Conservation (phyloP, 2,797 vertebrate species). For the Gymnoscopelus microlampas region DNA sequence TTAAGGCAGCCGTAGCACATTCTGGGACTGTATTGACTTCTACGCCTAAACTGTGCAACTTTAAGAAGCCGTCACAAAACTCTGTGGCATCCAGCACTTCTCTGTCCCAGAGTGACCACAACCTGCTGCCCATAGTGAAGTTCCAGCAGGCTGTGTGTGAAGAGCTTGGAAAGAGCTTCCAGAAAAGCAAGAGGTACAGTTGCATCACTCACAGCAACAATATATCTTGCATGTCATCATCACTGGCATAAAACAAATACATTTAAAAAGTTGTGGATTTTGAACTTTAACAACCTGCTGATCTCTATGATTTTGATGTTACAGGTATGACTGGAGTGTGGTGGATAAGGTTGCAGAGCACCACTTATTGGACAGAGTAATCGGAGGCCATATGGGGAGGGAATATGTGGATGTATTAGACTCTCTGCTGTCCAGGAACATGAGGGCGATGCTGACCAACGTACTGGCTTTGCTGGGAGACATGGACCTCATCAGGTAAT, state of each 20-base stretch:
- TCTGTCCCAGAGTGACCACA: not conserved
- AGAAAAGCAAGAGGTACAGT: not conserved
- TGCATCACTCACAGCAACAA: not conserved
- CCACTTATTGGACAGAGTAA: constrained; percentile 84
- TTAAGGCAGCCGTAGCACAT: not conserved
- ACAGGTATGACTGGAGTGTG: constrained; percentile 66
- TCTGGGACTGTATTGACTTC: not conserved
- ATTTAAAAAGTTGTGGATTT: not conserved
- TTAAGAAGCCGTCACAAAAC: not conserved
- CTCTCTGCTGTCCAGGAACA: constrained; percentile 84
- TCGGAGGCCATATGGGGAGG: constrained; percentile 91
- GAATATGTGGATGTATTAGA: constrained; percentile 87
- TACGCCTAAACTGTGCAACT: not conserved
- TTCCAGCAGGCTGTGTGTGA: constrained; percentile 1
- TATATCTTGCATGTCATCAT: not conserved
- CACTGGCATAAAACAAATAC: not conserved
- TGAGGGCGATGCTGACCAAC: constrained; percentile 83
- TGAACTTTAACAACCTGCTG: not conserved
- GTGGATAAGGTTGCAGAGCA: constrained; percentile 80
- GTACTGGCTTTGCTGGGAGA: constrained; percentile 85
- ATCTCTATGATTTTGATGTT: too few species aligned
- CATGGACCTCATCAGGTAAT: constrained; percentile 91
- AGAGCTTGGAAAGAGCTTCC: not conserved
- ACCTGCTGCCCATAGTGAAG: not conserved
- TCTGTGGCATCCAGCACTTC: not conserved